A percentile compares a stretch with the other conserved stretches of the same genome.
These are phyloP conservation scores for Cacatua alba DNA, from an alignment of 2,113 vertebrate species.

Conservation along the genomic window DNA sequence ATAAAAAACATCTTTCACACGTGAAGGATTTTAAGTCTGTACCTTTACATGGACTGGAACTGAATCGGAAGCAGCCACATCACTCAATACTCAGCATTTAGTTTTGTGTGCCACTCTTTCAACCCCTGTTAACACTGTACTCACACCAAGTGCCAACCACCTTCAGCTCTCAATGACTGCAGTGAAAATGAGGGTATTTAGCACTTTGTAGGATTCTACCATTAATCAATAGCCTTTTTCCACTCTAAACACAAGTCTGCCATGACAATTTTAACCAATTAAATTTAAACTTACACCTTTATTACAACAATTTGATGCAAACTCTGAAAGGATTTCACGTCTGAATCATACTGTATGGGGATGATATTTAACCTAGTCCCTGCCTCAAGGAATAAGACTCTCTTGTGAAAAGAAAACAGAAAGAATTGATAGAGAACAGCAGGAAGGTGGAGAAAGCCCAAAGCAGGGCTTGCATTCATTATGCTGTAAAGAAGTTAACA, in stretches of 20 bases:
- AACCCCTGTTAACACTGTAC: fast-evolving
- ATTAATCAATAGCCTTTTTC: not conserved
- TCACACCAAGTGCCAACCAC: not conserved
- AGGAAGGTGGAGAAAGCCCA: not conserved
- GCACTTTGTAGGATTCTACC: not conserved
- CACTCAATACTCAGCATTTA: not conserved
- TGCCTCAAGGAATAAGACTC: not conserved
- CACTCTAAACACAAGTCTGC: not conserved
- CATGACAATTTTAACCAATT: not conserved
- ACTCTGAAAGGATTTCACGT: not conserved
- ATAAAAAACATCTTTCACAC: not conserved
- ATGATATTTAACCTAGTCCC: not conserved
- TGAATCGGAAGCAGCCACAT: not conserved
- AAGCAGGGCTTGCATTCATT: not conserved
- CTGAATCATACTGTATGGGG: fast-evolving
- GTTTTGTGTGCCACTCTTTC: not conserved
- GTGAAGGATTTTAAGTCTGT: not conserved
- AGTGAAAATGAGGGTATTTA: not conserved
- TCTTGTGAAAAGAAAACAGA: not conserved
- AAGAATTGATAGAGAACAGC: not conserved
- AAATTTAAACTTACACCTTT: not conserved
- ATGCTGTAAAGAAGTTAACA: not conserved
- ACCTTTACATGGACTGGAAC: not conserved
- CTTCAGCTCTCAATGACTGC: not conserved
- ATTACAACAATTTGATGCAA: not conserved